phyloP scores from a whole-genome alignment of 2,888 invertebrate species.

The Lottia scabra region DNA sequence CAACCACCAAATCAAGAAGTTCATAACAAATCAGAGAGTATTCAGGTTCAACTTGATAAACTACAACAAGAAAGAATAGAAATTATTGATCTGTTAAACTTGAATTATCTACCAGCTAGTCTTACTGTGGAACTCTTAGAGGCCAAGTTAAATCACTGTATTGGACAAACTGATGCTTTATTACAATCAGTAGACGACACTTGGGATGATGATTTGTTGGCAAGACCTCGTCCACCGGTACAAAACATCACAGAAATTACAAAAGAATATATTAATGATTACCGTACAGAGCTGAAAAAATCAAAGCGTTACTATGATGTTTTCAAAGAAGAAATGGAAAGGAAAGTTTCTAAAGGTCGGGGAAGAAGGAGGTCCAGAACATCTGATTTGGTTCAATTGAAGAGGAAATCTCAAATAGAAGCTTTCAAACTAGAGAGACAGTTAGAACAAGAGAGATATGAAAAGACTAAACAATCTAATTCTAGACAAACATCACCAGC shows the following conservation, averaged over 20 bases:
- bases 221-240: conserved; percentile 4
- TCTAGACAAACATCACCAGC: conserved; percentile 29
- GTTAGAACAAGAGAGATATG: conserved; percentile 51
- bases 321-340: conserved; percentile 54
- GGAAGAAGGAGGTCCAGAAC: conserved; percentile 47
- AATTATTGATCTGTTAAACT: conserved; percentile 62
- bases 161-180: conserved; percentile 68
- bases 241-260: conserved; percentile 17
- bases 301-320: conserved; percentile 57
- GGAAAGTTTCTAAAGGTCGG: conserved; percentile 39
- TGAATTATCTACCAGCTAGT: conserved; percentile 65
- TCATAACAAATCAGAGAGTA: conserved; percentile 23
- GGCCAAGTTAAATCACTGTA: conserved; percentile 68
- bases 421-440: conserved; percentile 62
- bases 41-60: conserved; percentile 57
- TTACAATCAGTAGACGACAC: conserved; percentile 61
- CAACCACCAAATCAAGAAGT: conserved; percentile 53
- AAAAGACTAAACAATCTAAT: conserved; percentile 37
- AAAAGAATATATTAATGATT: conserved; percentile 53
- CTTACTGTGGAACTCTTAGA: conserved; percentile 68
- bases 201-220: conserved; percentile 32
- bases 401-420: conserved; percentile 58
- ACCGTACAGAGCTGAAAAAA: conserved; percentile 55
- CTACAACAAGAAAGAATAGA: conserved; percentile 61
- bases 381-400: conserved; percentile 42